Percentiles rank a stretch among this genome's conserved stretches.
Evolutionary conservation across 2,888 invertebrate genomes (phyloP).

Genomic region (Diaprepes abbreviatus): DNA sequence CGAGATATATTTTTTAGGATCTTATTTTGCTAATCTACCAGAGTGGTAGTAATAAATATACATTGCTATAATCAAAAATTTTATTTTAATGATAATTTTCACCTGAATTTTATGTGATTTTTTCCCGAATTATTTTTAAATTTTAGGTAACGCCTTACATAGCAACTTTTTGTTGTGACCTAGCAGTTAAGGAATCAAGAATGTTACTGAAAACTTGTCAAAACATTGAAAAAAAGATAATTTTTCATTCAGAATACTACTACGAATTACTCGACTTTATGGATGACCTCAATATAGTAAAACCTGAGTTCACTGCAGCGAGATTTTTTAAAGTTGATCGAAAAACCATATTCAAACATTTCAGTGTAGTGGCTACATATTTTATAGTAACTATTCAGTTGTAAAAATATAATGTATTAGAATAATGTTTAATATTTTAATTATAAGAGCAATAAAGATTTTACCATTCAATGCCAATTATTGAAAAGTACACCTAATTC

Average conservation of each 20-base stretch:
- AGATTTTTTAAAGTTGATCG: not conserved
- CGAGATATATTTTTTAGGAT: too few relatives aligned
- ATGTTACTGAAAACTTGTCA: not conserved
- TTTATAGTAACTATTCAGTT: conserved; percentile 4
- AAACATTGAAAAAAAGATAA: not conserved
- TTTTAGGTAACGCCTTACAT: not conserved
- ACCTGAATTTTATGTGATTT: too few relatives aligned
- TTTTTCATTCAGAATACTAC: not conserved
- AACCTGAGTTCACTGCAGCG: not conserved
- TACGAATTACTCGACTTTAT: not conserved
- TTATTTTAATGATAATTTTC: too few relatives aligned
- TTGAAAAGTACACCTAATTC: too few relatives aligned
- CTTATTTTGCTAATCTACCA: too few relatives aligned
- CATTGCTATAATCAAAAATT: too few relatives aligned
- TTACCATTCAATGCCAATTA: too few relatives aligned
- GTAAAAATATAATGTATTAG: too few relatives aligned
- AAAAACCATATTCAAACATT: not conserved
- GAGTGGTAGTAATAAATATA: too few relatives aligned
- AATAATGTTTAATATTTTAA: too few relatives aligned
- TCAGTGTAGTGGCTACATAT: not conserved
- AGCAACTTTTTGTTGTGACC: not conserved
- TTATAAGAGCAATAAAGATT: too few relatives aligned
- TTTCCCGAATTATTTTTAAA: too few relatives aligned
- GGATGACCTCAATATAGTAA: not conserved
- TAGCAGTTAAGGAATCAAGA: not conserved